Conservation (phyloP, 2,113 vertebrate species). For the Struthidea cinerea region DNA sequence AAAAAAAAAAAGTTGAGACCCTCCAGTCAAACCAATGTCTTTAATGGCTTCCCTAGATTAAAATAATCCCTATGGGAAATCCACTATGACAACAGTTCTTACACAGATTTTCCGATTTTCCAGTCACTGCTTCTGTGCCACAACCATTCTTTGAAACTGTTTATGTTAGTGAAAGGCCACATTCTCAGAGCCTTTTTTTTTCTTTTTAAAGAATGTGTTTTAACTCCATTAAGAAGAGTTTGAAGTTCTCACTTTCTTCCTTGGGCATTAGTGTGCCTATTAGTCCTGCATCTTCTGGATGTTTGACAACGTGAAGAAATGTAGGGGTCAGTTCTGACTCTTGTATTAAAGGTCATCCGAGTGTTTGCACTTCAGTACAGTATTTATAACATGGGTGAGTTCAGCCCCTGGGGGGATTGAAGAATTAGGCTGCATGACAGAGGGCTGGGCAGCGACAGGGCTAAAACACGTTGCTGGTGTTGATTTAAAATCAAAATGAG, state of each 20-base stretch:
- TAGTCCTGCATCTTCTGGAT: conserved; percentile 11
- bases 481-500: not conserved
- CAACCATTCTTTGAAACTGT: conserved; percentile 59
- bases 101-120: conserved; percentile 66
- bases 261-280: not conserved
- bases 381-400: not conserved
- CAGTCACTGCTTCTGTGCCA: conserved; percentile 58
- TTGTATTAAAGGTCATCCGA: not conserved
- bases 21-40: conserved; percentile 44
- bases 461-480: not conserved
- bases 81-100: conserved; percentile 69
- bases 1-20: conserved; percentile 4
- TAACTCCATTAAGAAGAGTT: conserved; percentile 43
- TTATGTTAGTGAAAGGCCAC: conserved; percentile 52
- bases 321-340: conserved; percentile 1
- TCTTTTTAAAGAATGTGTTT: not conserved
- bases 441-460: not conserved
- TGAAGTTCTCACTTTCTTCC: conserved; percentile 40
- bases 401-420: not conserved
- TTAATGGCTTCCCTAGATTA: conserved; percentile 71
- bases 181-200: not conserved
- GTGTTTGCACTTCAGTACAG: not conserved
- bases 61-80: conserved; percentile 74
- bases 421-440: not conserved
- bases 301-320: conserved; percentile 9